These are phyloP conservation scores for Trachemys scripta DNA, from an alignment of 2,113 vertebrate species.

Conservation along the genomic window DNA sequence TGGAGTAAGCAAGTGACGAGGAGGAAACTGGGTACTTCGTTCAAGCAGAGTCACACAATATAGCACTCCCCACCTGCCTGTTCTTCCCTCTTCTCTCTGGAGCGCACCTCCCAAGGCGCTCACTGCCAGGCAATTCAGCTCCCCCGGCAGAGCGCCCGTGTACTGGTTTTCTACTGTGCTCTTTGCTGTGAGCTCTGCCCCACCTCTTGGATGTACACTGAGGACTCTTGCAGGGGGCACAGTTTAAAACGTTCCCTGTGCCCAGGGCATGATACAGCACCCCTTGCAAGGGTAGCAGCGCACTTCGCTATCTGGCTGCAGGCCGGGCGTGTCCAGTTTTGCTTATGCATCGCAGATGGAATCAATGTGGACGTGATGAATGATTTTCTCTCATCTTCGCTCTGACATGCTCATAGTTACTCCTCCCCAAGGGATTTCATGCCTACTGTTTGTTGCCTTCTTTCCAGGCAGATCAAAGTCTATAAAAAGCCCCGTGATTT, in stretches of 20 bases:
- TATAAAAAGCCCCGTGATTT: fast-evolving
- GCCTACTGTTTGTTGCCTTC: not conserved
- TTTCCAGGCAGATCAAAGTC: not conserved
- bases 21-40: not conserved
- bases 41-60: not conserved
- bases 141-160: not conserved
- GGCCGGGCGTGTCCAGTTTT: not conserved
- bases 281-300: not conserved
- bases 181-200: not conserved
- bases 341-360: not conserved
- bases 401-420: not conserved
- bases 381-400: not conserved
- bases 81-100: not conserved
- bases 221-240: not conserved
- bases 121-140: too few relatives aligned
- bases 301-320: too few relatives aligned
- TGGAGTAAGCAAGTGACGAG: not conserved
- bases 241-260: not conserved
- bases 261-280: not conserved
- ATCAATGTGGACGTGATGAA: not conserved
- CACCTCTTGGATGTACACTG: not conserved
- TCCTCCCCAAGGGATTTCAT: not conserved
- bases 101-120: not conserved
- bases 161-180: not conserved
- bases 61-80: not conserved